These are phyloP conservation scores for Leucophenga montana DNA, from an alignment of 2,888 invertebrate genomes.

Conservation along the genomic window DNA sequence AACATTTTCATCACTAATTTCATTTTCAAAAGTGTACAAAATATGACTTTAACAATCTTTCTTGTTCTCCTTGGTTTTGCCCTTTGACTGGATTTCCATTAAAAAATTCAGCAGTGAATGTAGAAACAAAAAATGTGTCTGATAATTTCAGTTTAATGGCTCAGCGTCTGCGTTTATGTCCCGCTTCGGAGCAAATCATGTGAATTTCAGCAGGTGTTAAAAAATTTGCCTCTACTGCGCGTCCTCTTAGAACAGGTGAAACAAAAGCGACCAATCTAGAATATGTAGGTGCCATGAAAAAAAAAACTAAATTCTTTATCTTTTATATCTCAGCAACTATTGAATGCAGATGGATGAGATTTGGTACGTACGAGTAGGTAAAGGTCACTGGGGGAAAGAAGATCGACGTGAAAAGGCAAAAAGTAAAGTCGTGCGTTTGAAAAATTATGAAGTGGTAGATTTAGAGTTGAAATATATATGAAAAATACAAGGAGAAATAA, in stretches of 20 bases:
- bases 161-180: conserved; percentile 24
- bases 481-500: no score
- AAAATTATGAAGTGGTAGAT: no score
- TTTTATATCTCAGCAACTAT: no score
- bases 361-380: no score
- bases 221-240: background rate
- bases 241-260: conserved; percentile 20
- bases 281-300: background rate
- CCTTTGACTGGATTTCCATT: background rate
- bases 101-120: conserved; percentile 24
- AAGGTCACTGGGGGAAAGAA: no score
- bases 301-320: background rate
- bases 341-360: no score
- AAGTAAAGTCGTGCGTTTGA: no score
- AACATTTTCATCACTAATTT: no score
- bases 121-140: conserved; percentile 45
- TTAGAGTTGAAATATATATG: no score
- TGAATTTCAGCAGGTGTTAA: conserved; percentile 56
- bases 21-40: no score
- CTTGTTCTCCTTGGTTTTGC: conserved; percentile 36
- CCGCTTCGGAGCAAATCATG: conserved; percentile 36
- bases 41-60: background rate
- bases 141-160: conserved; percentile 56
- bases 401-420: no score
- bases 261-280: background rate